Conservation (phyloP, 1,140 invertebrate species). For the Caerostris darwini region DNA sequence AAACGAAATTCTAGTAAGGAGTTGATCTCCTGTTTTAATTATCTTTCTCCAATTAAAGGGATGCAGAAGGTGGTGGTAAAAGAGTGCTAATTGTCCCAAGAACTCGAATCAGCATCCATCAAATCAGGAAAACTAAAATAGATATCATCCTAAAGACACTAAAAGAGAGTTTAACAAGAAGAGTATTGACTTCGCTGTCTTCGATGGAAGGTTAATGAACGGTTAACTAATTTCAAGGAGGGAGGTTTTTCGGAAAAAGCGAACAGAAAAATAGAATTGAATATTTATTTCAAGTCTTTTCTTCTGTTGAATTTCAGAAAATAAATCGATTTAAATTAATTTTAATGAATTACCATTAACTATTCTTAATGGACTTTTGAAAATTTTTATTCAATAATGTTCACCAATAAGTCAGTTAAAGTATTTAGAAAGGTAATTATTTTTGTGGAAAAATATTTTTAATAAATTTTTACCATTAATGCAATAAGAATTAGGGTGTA, state of each 20-base stretch:
- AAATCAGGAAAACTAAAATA: slow-evolving; percentile 73
- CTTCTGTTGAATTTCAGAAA: slow-evolving; percentile 7
- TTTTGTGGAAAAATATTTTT: too few species aligned
- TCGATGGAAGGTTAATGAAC: background rate
- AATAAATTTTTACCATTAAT: too few species aligned
- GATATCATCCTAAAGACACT: slow-evolving; percentile 59
- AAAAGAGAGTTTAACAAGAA: slow-evolving; percentile 59
- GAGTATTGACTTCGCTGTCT: slow-evolving; percentile 19
- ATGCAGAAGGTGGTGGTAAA: slow-evolving; percentile 1
- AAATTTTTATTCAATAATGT: too few species aligned
- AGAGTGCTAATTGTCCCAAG: slow-evolving; percentile 67
- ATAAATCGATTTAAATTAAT: background rate
- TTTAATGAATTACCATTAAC: background rate
- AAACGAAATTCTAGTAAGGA: slow-evolving; percentile 60
- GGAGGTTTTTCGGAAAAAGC: background rate
- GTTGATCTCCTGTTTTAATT: slow-evolving; percentile 74
- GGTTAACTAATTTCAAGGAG: slow-evolving; percentile 35
- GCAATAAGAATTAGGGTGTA: too few species aligned
- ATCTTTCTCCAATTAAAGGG: slow-evolving; percentile 62
- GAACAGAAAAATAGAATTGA: background rate
- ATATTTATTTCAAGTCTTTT: slow-evolving; percentile 9
- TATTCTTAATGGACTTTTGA: background rate
- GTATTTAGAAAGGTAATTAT: too few species aligned
- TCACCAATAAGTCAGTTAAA: too few species aligned
- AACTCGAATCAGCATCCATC: slow-evolving; percentile 72